Base-by-base conservation (phyloP, 2,113 vertebrate species). In the Bothrops jararaca region DNA sequence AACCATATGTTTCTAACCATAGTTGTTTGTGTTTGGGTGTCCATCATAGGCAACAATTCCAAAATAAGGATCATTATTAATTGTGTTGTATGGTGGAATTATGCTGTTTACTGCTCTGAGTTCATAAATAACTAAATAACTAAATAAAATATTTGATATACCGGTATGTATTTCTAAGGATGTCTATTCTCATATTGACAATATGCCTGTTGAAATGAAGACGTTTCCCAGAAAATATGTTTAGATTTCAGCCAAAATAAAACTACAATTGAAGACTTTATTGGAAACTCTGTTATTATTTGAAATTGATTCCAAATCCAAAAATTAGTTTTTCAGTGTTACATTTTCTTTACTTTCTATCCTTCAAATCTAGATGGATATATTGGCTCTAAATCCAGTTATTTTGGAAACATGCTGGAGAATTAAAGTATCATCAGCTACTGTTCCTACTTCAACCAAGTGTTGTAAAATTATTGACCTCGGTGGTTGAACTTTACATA, bases 401-500 rank as follows among this genome's bases (percentile, higher is more conserved):
- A 88, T 34, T 87, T 91, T 52, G 13, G 29, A 91, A 26, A 64
- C 34, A 48, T 39, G 48, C 85, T 94, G 96, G 96, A 94, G 96
- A 95, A 89, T 93, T 96, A 96, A 95, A 96, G 95, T 96, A 94
- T 91, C 95, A 92, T 95, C 92, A 18, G 92, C 90, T 96, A 93
- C 93, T 94, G 93, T 94, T 93, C 95, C 94, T 80, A 96, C 94
- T 95, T 56, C 7, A 39, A 92, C 93, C 97, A 96, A 95, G 95
- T 97, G 96, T 89, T 0, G 0, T 90, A 95, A 91, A 95, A 95
- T 93, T 97, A 74, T 95, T 95, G 93, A 97, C 94, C 95, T 60
- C 94, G 95, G 94, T 94, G 95, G 92, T 92, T 96, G 90, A 87
- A 95, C 93, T 91, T 91, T 10, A 93, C n/a, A 93, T 93, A 93